These are phyloP conservation scores for Lagocephalus sceleratus DNA, from an alignment of 2,797 vertebrate species.

Conservation along the genomic window DNA sequence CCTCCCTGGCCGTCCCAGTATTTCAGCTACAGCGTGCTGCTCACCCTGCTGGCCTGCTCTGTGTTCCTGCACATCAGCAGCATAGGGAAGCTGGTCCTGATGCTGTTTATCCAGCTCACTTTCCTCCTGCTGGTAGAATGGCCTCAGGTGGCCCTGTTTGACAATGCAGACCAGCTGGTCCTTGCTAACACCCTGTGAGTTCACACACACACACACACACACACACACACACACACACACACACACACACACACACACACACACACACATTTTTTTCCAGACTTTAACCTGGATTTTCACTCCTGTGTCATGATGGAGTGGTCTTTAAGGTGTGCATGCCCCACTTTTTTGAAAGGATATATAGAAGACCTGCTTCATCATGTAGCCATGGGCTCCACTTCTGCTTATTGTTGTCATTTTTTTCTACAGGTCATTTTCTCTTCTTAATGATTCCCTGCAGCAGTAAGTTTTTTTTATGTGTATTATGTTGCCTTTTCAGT, in stretches of 20 bases:
- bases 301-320: slow-evolving; percentile 12
- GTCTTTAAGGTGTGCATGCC: slow-evolving; percentile 15
- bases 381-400: slow-evolving; percentile 5
- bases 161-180: slow-evolving; percentile 92
- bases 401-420: slow-evolving; percentile 31
- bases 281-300: slow-evolving; percentile 15
- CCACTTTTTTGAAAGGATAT: slow-evolving; percentile 6
- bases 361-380: slow-evolving; percentile 31
- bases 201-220: neutral
- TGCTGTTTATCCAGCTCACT: slow-evolving; percentile 85
- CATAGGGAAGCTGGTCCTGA: slow-evolving; percentile 91
- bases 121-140: slow-evolving; percentile 91
- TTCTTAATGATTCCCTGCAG: slow-evolving; percentile 54
- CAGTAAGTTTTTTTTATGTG: slow-evolving; percentile 49
- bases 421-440: slow-evolving; percentile 43
- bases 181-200: slow-evolving; percentile 87
- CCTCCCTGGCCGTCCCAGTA: slow-evolving; percentile 76
- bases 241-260: neutral
- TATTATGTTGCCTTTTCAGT: slow-evolving; percentile 7
- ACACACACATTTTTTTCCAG: slow-evolving; percentile 1
- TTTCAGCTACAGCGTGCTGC: slow-evolving; percentile 89
- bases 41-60: slow-evolving; percentile 94
- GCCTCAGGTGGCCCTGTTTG: slow-evolving; percentile 86
- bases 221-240: neutral
- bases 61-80: slow-evolving; percentile 98